Evolutionary conservation across 2,113 vertebrate species (phyloP), one percentile per base, ranked within the genome.

Genomic region (Lepisosteus oculatus): DNA sequence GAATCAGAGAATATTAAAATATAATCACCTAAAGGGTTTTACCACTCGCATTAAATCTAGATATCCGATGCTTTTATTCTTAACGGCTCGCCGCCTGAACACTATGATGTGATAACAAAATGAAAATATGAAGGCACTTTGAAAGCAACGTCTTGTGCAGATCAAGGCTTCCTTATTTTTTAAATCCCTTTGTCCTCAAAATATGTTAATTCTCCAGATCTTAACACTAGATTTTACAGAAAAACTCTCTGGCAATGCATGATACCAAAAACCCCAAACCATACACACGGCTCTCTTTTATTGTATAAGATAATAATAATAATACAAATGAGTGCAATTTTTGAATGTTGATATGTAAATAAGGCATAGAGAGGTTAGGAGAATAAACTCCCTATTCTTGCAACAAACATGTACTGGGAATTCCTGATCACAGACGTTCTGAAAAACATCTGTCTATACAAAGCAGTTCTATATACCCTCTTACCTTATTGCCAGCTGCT

Each of bases 401-500:
- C 65, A 77, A 80, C 70, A 71, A 73, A 67, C 61, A 73, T 65
- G 61, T 70, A 75, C 66, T 76, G 75, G 61, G 77, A 77, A 79
- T 79, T 67, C 64, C 43, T 66, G 69, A 71, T 74, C 75, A 69
- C 77, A 70, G 55, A 71, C 69, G 73, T 70, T 80, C 64, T 74
- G 64, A 74, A 66, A 54, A 55, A 55, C 41, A 63, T 51, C 8
- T 64, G 68, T 69, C 61, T 15, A 61, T 61, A 71, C 47, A 68
- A 66, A 61, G 43, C 8, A 56, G 13, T 72, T 11, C 13, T 67
- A 44, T 43, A 41, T 17, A 72, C 51, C 55, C 78, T 75, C 70
- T 82, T 88, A 89, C 88, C 88, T 87, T 85, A 72, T 77, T 86
- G 80, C 83, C 80, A 73, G 78, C 54, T 70, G 78, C 71, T 70